Percentiles rank a stretch among this genome's conserved stretches.
Evolutionary conservation across 2,113 vertebrate species (phyloP).

Genomic region (Protobothrops mucrosquamatus): DNA sequence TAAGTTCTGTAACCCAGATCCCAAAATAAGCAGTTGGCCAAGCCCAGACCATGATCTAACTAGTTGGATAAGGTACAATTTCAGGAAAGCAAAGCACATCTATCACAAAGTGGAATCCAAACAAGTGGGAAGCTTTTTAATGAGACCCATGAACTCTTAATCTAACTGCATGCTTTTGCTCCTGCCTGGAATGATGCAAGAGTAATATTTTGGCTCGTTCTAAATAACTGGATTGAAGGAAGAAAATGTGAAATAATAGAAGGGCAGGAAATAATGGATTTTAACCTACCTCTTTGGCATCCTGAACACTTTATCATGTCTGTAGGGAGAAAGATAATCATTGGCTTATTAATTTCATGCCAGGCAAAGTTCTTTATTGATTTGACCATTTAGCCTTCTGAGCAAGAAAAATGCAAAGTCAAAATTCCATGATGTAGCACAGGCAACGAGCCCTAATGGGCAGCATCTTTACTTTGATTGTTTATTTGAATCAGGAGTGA

Average conservation of each 20-base stretch:
- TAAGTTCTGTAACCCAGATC: background rate
- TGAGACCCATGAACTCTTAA: background rate
- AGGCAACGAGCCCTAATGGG: background rate
- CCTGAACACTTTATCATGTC: slow-evolving; percentile 80
- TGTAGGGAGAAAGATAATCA: slow-evolving; percentile 61
- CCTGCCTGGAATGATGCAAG: slow-evolving; percentile 5
- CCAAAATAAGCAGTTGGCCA: background rate
- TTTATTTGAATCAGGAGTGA: background rate
- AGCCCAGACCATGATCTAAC: background rate
- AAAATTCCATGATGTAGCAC: background rate
- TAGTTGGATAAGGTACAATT: background rate
- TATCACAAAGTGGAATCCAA: background rate
- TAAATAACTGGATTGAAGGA: slow-evolving; percentile 3
- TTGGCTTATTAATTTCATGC: slow-evolving; percentile 29
- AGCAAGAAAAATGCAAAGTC: slow-evolving; percentile 2
- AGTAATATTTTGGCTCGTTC: background rate
- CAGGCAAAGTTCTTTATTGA: slow-evolving; percentile 1
- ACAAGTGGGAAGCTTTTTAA: background rate
- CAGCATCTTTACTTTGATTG: background rate
- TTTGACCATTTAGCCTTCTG: slow-evolving; percentile 11
- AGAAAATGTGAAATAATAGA: slow-evolving; percentile 14
- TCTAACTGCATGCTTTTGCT: background rate
- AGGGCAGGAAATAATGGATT: slow-evolving; percentile 27
- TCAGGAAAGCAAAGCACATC: slow-evolving; percentile 16
- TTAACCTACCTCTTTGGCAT: slow-evolving; percentile 86